Percentiles rank a stretch among this genome's conserved stretches.
Conservation (phyloP, 2,113 vertebrate species). For the Nyctereutes procyonoides region DNA sequence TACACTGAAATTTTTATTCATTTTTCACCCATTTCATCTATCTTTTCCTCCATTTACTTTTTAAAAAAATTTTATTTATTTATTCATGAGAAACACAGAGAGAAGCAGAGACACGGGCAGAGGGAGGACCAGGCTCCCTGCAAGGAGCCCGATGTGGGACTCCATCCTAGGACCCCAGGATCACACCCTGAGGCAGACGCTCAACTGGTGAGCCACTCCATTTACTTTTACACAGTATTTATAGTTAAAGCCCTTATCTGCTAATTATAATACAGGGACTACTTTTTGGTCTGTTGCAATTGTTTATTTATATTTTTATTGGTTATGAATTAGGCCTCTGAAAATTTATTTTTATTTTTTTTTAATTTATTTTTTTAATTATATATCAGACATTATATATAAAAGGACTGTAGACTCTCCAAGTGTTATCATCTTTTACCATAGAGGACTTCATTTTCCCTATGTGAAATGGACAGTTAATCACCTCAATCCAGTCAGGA, state of each 20-base stretch:
- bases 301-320: not conserved
- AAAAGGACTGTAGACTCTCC: not conserved
- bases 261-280: not conserved
- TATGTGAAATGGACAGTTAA: not conserved
- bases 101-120: too few relatives aligned
- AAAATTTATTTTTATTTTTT: conserved; percentile 13
- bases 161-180: too few relatives aligned
- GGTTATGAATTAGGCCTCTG: not conserved
- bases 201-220: not conserved
- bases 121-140: too few relatives aligned
- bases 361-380: not conserved
- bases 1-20: not conserved
- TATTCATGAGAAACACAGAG: too few relatives aligned
- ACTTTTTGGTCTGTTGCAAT: not conserved
- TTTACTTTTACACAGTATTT: not conserved
- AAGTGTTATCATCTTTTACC: not conserved
- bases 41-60: not conserved
- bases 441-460: not conserved
- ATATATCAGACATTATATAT: not conserved
- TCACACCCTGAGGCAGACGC: too few relatives aligned
- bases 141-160: too few relatives aligned
- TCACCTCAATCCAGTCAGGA: not conserved
- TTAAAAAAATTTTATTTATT: not conserved
- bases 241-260: not conserved
- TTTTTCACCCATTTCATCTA: not conserved